phyloP scores from a whole-genome alignment of 2,113 vertebrate species.

The Nyctibius bracteatus region DNA sequence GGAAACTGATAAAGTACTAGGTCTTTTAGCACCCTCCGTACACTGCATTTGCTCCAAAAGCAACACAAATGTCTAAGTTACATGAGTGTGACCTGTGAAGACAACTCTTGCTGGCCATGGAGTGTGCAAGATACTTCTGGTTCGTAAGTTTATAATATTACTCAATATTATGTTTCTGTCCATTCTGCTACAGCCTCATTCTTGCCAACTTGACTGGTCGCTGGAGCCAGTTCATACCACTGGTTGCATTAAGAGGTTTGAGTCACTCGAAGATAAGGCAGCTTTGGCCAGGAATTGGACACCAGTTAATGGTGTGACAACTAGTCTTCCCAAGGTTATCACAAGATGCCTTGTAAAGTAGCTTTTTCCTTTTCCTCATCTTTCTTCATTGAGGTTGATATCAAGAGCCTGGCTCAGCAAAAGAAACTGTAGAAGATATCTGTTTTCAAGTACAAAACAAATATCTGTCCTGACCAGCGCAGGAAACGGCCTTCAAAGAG shows the following conservation, averaged over 20 bases:
- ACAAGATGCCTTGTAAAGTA: neutral
- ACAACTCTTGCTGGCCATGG: neutral
- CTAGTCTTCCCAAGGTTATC: neutral
- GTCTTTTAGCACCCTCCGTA: neutral
- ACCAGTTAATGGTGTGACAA: neutral
- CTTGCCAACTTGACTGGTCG: accelerated
- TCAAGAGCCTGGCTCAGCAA: neutral
- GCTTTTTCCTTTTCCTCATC: neutral
- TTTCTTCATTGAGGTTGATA: neutral
- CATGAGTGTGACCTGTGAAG: neutral
- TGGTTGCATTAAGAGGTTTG: neutral
- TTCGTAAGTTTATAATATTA: neutral
- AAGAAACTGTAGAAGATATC: neutral
- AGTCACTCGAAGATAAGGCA: neutral
- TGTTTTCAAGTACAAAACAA: conserved; percentile 20
- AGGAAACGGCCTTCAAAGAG: conserved; percentile 41
- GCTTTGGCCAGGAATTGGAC: neutral
- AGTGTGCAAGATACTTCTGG: neutral
- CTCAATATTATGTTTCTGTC: neutral
- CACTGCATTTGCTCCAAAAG: neutral
- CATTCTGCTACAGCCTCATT: neutral
- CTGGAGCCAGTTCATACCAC: neutral
- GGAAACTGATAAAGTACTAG: neutral
- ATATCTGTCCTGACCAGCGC: neutral
- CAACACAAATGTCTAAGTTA: neutral